phyloP scores from a whole-genome alignment of 2,888 invertebrate genomes.

The Chorisops tibialis region DNA sequence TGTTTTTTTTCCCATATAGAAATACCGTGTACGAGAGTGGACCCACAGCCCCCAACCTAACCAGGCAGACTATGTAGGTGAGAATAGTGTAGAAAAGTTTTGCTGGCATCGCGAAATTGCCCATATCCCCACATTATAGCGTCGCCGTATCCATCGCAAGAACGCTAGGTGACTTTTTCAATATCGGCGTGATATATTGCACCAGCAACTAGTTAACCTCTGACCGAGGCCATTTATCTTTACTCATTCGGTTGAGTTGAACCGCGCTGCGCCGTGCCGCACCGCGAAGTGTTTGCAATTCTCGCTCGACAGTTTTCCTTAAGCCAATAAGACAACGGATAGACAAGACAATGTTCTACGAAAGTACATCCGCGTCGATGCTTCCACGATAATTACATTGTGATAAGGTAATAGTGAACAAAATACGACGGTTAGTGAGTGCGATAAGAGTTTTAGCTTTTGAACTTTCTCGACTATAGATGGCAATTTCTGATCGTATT shows the following conservation, averaged over 20 bases:
- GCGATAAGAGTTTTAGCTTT: conserved; percentile 10
- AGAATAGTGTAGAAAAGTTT: too few relatives aligned
- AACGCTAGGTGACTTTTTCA: conserved; percentile 1
- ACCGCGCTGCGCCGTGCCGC: conserved; percentile 2
- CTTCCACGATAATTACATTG: conserved; percentile 24
- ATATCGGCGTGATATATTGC: conserved; percentile 34
- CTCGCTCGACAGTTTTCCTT: not conserved
- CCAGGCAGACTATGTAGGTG: too few relatives aligned
- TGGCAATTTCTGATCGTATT: too few relatives aligned
- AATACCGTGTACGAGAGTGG: too few relatives aligned
- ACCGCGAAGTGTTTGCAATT: not conserved
- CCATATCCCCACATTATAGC: too few relatives aligned
- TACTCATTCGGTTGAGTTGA: conserved; percentile 5
- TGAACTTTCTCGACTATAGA: too few relatives aligned
- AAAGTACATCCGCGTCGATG: conserved; percentile 22
- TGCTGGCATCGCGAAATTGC: too few relatives aligned
- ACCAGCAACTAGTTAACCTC: conserved; percentile 33
- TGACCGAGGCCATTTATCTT: conserved; percentile 31
- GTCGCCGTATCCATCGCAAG: too few relatives aligned
- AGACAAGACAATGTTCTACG: conserved; percentile 20
- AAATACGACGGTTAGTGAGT: conserved; percentile 21
- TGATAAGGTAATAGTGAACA: conserved; percentile 22
- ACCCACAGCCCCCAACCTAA: too few relatives aligned
- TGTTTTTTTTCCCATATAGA: too few relatives aligned
- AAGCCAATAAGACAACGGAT: not conserved